phyloP scores from a whole-genome alignment of 2,797 vertebrate genomes.

The Decapterus maruadsi region DNA sequence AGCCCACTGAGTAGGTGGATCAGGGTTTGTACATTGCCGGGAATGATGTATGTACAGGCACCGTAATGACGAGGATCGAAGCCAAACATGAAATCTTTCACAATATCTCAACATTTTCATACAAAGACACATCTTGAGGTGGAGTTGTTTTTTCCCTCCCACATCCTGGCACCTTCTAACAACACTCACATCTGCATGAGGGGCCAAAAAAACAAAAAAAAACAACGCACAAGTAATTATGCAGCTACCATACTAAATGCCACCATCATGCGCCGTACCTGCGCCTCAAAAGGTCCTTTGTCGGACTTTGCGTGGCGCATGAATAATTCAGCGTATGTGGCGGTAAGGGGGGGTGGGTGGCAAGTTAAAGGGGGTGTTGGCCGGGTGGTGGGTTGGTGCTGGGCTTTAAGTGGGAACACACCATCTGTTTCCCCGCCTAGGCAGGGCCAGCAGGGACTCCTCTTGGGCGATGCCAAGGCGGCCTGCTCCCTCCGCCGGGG shows the following conservation, averaged over 20 bases:
- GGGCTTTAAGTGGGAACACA: conserved; percentile 81
- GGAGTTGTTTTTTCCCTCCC: conserved; percentile 42
- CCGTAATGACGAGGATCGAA: conserved; percentile 40
- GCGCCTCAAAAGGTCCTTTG: conserved; percentile 84
- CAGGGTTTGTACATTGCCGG: conserved; percentile 13
- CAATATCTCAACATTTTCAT: conserved; percentile 41
- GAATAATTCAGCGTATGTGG: conserved; percentile 84
- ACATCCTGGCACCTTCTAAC: conserved; percentile 55
- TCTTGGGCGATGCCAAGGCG: conserved; percentile 81
- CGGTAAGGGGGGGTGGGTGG: conserved; percentile 13
- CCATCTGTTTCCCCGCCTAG: conserved; percentile 87
- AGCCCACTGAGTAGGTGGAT: conserved; percentile 33
- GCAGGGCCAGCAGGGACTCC: conserved; percentile 78
- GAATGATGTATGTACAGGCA: conserved; percentile 19
- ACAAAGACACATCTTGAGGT: conserved; percentile 48
- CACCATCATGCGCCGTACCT: conserved; percentile 75
- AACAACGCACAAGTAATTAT: conserved; percentile 66
- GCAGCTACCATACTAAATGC: conserved; percentile 70
- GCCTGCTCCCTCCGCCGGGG: conserved; percentile 60
- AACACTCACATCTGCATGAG: conserved; percentile 69
- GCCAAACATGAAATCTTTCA: conserved; percentile 33
- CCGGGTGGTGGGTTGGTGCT: conserved; percentile 70
- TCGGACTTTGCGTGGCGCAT: conserved; percentile 76
- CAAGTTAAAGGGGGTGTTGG: conserved; percentile 66
- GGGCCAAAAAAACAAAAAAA: conserved; percentile 19